Conservation (phyloP, 2,888 invertebrate genomes). For the Cordilura impudica region DNA sequence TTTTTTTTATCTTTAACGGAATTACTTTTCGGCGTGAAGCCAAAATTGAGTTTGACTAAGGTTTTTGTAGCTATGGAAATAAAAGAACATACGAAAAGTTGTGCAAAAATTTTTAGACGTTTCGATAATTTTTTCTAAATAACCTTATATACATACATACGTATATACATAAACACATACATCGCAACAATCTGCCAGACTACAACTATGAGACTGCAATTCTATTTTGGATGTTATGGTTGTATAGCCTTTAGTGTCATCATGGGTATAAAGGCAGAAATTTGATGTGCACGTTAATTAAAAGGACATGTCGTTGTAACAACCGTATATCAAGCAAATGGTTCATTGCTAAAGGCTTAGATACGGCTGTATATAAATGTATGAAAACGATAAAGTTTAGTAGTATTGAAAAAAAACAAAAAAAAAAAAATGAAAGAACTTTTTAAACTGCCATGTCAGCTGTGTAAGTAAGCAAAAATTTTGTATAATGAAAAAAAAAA, state of each 20-base stretch:
- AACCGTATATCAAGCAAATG: neutral
- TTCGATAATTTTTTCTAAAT: neutral
- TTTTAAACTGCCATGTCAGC: conserved; percentile 36
- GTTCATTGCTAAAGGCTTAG: neutral
- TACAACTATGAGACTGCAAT: neutral
- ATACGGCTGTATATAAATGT: neutral
- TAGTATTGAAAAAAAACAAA: conserved; percentile 18
- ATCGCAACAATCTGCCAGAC: neutral
- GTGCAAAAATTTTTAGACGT: neutral
- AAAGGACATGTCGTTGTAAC: conserved; percentile 57
- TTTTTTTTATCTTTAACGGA: too few species aligned
- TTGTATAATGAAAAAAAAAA: neutral
- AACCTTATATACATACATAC: too few species aligned
- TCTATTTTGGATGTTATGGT: neutral
- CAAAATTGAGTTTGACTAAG: too few species aligned
- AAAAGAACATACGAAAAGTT: neutral
- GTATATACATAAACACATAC: neutral
- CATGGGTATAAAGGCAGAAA: conserved; percentile 35
- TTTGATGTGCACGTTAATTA: conserved; percentile 61
- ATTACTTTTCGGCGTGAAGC: too few species aligned
- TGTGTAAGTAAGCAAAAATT: conserved; percentile 17
- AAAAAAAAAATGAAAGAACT: neutral
- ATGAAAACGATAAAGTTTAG: conserved; percentile 25
- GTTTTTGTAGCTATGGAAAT: neutral
- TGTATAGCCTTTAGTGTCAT: conserved; percentile 3